Evolutionary conservation across 2,797 vertebrate genomes (phyloP).

Genomic region (Urosaurus nigricauda): DNA sequence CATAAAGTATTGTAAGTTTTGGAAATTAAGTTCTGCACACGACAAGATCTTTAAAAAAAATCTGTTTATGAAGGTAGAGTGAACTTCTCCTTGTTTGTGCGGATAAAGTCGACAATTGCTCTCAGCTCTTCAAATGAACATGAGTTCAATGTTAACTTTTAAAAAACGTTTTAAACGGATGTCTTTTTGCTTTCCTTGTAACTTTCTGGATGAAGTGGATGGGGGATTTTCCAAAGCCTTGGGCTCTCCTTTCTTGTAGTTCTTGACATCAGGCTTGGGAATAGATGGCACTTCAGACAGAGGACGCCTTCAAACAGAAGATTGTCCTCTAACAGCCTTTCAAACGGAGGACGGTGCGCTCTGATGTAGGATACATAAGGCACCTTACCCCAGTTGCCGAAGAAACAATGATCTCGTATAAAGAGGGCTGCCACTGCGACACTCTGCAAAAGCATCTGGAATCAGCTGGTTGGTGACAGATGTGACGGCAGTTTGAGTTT

Average conservation of each 20-base stretch:
- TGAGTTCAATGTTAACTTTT: too few species aligned
- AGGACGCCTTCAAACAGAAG: background rate
- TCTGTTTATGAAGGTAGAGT: too few species aligned
- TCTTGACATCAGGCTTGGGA: background rate
- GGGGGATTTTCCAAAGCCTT: background rate
- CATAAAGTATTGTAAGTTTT: too few species aligned
- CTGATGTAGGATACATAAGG: background rate
- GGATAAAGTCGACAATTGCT: too few species aligned
- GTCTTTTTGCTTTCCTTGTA: background rate
- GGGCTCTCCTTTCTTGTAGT: background rate
- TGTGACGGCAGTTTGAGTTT: background rate
- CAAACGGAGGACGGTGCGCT: background rate
- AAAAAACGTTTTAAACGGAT: background rate
- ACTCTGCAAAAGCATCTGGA: background rate
- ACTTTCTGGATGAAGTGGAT: background rate
- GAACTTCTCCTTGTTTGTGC: too few species aligned
- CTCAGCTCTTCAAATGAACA: too few species aligned
- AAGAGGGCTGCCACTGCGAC: background rate
- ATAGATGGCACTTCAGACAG: background rate
- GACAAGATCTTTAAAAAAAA: too few species aligned
- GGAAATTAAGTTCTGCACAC: too few species aligned
- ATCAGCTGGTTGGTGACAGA: background rate
- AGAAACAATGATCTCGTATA: background rate
- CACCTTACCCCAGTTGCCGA: background rate
- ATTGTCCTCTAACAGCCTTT: background rate